Evolutionary conservation across 1,140 invertebrate species (phyloP).

Genomic region (Hylyphantes graminicola): DNA sequence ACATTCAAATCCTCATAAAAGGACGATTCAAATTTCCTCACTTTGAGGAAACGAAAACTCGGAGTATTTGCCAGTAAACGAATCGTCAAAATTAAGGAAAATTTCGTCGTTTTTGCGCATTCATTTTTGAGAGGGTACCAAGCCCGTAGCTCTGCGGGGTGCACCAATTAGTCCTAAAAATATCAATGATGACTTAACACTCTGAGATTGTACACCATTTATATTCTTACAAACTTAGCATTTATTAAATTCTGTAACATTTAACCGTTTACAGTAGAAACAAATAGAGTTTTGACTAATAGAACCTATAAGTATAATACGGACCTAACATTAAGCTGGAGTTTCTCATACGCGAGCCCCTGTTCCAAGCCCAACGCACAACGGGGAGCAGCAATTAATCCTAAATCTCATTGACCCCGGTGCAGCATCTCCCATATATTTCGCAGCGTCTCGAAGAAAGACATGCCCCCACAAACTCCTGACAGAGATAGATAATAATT

Average conservation of each 20-base stretch:
- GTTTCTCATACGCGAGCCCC: not conserved
- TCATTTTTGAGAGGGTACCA: too few species aligned
- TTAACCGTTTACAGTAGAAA: not conserved
- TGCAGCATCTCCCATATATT: constrained; percentile 41
- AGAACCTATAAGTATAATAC: not conserved
- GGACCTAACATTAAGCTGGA: not conserved
- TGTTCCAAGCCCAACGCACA: constrained; percentile 28
- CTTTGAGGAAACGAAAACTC: too few species aligned
- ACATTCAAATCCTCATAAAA: too few species aligned
- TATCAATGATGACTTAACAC: too few species aligned
- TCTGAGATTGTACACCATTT: too few species aligned
- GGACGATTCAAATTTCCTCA: too few species aligned
- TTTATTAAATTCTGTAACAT: not conserved
- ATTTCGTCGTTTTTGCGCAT: too few species aligned
- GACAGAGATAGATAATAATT: constrained; percentile 57
- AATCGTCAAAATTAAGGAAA: too few species aligned
- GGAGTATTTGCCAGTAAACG: too few species aligned
- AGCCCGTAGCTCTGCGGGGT: too few species aligned
- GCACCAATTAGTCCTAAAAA: too few species aligned
- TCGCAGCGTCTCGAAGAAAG: constrained; percentile 40
- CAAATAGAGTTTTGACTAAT: not conserved
- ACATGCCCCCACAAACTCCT: constrained; percentile 42
- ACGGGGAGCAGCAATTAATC: constrained; percentile 52
- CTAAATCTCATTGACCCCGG: constrained; percentile 56
- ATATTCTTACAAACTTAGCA: too few species aligned